phyloP scores from a whole-genome alignment of 2,888 invertebrate genomes.

The Microchrysa polita region DNA sequence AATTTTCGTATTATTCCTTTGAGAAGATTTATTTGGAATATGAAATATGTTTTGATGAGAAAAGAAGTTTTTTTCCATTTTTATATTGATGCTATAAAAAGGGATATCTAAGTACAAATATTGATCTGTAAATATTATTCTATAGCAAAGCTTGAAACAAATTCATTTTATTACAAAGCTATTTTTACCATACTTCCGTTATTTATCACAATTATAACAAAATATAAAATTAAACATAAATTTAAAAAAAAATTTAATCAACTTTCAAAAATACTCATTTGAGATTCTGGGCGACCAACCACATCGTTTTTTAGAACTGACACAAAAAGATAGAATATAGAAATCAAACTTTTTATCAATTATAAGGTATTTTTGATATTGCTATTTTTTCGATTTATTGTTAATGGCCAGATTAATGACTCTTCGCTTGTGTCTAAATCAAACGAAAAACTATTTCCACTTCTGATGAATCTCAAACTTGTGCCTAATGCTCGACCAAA shows the following conservation, averaged over 20 bases:
- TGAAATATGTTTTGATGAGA: no score
- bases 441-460: constrained; percentile 13
- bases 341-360: not conserved
- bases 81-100: no score
- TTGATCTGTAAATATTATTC: no score
- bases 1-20: constrained; percentile 7
- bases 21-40: not conserved
- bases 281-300: not conserved
- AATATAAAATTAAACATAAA: no score
- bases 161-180: not conserved
- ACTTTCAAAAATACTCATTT: no score
- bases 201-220: no score
- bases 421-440: not conserved
- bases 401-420: not conserved
- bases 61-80: no score
- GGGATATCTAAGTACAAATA: no score
- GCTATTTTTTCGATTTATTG: not conserved
- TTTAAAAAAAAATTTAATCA: no score
- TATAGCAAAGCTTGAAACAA: not conserved
- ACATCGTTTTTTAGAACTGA: not conserved
- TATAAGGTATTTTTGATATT: not conserved
- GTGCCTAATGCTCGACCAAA: constrained; percentile 22
- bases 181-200: not conserved
- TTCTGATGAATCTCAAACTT: constrained; percentile 13
- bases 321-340: not conserved